Base-by-base conservation (phyloP, 2,888 invertebrate species). In the Mythimna lalbum region DNA sequence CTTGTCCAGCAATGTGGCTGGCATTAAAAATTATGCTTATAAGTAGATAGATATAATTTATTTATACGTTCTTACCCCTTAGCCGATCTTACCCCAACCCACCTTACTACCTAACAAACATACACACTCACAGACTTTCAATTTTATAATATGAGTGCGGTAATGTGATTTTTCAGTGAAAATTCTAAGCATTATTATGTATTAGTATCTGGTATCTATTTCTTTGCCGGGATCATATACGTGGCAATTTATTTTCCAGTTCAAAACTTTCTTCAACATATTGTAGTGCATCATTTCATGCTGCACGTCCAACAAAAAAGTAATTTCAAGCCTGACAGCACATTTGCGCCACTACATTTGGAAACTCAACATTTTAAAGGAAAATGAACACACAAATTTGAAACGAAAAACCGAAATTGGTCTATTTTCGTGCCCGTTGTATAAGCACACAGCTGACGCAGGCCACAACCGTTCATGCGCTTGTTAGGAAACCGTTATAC, bases 331-430 rank as follows among this genome's bases (percentile, higher is more conserved):
- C 81, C 27, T 73, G 73, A 73, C 78, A 77, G 69, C 57, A 61
- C 80, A 80, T 77, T 73, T 65, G 33, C 61, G 14, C 65, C 66
- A 66, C 76, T 76, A 53, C 67, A 80, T 72, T 72, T 77, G 66
- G 73, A 79, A 77, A 33, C 61, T 50, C 81, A 59, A 83, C 69
- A 78, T 78, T 80, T 75, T 75, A 73, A 77, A 78, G 62, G 69
- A 73, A 80, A 82, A 82, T 77, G 76, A 83, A 73, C 73, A 76
- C 69, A 78, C 74, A 72, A 79, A 79, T 81, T 78, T 68, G 62
- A 74, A 79, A 81, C 49, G 82, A 83, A 83, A 83, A 82, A 83
- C 82, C 73, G 63, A 79, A 83, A 83, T 84, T 68, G 82, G 84
- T 75, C 82, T 77, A 83, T 83, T 80, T 84, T 81, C 77, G 50